Evolutionary conservation across 1,140 invertebrate genomes (phyloP), one percentile per base, ranked within the genome.

Genomic region (Calephelis nemesis): DNA sequence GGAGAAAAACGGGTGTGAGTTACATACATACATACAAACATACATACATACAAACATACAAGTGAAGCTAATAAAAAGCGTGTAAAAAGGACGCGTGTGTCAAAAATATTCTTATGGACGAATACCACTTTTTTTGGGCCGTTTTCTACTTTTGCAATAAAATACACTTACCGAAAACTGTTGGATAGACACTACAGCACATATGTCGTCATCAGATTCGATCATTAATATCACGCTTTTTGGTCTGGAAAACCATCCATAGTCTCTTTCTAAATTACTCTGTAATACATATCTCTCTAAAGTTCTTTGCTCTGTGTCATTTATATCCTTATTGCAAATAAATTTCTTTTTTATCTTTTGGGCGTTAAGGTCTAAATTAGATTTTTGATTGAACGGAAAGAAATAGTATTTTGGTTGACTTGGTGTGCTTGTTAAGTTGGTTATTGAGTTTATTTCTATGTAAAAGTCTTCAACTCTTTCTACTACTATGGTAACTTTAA

Each of bases 181-280:
- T 83, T 96, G 96, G 77, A 97, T 94, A 30, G 96, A 96, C 5
- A 96, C 93, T 7, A 94, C 93, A 85, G 95, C 95, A 79, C 96
- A 97, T 8, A 93, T 88, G 40, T 93, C 88, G 81, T 95, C 94
- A 48, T 93, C 80, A 0, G 96, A 96, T 47, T 91, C 92, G 10
- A 95, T 94, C 83, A 93, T 92, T 3, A 96, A 88, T 39, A 96
- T 90, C 0, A 96, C 95, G 62, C 93, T 94, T 69, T 95, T 86
- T 30, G 75, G 81, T 48, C 68, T 81, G 63, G 83, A 81, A 40
- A 85, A 47, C 88, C 90, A 87, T 8, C 81, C 68, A 40, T 77
- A 74, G 0, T 72, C 67, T 7, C 49, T 82, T 68, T 65, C 82
- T 68, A 73, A 62, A 39, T 80, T 84, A 11, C 75, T 81, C 58